Conservation (phyloP, 2,113 vertebrate species). For the Mesitornis unicolor region DNA sequence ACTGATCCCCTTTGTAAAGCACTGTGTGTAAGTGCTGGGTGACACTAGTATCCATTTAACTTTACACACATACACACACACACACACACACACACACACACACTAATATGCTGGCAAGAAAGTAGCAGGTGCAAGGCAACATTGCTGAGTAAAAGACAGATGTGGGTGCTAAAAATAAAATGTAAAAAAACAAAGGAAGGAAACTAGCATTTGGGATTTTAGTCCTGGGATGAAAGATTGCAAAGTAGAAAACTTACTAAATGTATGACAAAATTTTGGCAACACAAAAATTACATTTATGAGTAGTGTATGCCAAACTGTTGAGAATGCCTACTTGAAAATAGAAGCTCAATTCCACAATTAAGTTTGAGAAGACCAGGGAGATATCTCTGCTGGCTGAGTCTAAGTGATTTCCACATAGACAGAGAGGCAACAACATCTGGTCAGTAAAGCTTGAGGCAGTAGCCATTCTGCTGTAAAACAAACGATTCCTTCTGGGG, state of each 20-base stretch:
- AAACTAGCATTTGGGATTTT: neutral
- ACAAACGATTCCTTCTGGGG: neutral
- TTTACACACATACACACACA: fast-evolving
- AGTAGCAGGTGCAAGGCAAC: neutral
- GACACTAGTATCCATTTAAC: neutral
- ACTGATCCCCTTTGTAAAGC: neutral
- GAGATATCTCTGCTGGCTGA: neutral
- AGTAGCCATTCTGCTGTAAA: neutral
- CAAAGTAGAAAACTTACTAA: neutral
- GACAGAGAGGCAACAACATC: neutral
- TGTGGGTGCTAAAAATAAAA: neutral
- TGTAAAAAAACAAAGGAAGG: neutral
- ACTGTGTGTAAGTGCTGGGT: neutral
- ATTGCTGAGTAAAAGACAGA: neutral
- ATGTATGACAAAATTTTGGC: neutral
- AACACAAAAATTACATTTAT: neutral
- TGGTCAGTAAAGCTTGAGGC: neutral
- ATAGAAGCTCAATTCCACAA: neutral
- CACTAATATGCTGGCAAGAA: neutral
- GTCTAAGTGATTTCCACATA: neutral
- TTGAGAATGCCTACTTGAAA: neutral
- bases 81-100: too few species aligned
- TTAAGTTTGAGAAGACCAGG: neutral
- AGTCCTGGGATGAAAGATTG: neutral
- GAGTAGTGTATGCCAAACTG: neutral